Conservation (phyloP, 2,113 vertebrate species). For the Pteropus alecto region DNA sequence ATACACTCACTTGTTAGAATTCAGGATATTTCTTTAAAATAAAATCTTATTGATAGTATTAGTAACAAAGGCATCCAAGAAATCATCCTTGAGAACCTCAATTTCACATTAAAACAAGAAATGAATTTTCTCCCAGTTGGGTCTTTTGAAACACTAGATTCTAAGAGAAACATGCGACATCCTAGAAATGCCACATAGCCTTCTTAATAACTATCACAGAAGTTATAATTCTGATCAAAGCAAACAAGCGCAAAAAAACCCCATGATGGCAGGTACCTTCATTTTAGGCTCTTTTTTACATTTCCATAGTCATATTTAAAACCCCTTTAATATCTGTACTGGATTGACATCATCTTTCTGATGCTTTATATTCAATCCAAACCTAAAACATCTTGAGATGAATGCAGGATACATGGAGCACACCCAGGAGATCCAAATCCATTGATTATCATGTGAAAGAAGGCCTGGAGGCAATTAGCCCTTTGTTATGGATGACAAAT, state of each 20-base stretch:
- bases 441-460: constrained; percentile 54
- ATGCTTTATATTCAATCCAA: constrained; percentile 33
- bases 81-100: background rate
- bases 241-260: background rate
- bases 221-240: background rate
- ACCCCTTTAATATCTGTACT: background rate
- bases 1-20: background rate
- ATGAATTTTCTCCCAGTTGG: background rate
- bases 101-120: background rate
- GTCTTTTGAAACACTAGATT: background rate
- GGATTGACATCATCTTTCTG: constrained; percentile 22
- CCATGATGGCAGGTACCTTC: background rate
- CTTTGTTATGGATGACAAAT: constrained; percentile 58
- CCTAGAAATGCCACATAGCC: background rate
- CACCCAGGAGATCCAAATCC: background rate
- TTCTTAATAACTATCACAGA: background rate
- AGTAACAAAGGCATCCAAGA: background rate
- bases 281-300: background rate
- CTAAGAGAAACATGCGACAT: background rate
- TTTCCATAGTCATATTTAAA: background rate
- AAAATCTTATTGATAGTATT: background rate
- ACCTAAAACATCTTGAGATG: constrained; percentile 9
- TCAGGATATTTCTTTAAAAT: background rate
- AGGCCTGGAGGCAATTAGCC: constrained; percentile 49
- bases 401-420: background rate